These are phyloP conservation scores for Halichondria panicea DNA, from an alignment of 37 sponge, comb jelly and placozoan species.

Conservation along the genomic window DNA sequence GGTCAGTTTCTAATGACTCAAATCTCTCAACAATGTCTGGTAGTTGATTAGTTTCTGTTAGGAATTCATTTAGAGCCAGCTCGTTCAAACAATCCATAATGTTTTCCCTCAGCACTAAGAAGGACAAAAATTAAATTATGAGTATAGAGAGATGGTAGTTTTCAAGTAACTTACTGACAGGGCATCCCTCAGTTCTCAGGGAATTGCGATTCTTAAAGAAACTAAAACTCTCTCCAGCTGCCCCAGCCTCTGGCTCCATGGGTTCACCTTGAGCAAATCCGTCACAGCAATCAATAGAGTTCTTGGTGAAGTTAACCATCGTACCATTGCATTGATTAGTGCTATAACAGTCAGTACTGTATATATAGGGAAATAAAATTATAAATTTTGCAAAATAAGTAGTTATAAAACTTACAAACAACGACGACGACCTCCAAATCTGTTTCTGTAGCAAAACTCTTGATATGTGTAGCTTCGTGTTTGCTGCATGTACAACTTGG, in stretches of 20 bases:
- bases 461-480: background rate
- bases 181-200: slow-evolving; percentile 21
- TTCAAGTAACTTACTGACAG: slow-evolving; percentile 26
- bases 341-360: background rate
- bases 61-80: no score
- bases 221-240: background rate
- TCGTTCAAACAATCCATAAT: no score
- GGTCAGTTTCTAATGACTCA: no score
- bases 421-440: background rate
- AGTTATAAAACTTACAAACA: no score
- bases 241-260: background rate
- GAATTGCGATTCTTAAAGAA: background rate
- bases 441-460: background rate
- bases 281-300: slow-evolving; percentile 16
- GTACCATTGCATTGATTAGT: slow-evolving; percentile 4
- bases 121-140: no score
- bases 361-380: no score
- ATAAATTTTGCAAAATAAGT: no score
- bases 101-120: no score
- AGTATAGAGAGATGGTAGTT: no score
- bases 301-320: background rate
- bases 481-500: background rate
- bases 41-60: no score
- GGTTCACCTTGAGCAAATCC: slow-evolving; percentile 11
- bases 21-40: no score